Conservation (phyloP, 2,113 vertebrate species). For the Periophthalmus modestus region DNA sequence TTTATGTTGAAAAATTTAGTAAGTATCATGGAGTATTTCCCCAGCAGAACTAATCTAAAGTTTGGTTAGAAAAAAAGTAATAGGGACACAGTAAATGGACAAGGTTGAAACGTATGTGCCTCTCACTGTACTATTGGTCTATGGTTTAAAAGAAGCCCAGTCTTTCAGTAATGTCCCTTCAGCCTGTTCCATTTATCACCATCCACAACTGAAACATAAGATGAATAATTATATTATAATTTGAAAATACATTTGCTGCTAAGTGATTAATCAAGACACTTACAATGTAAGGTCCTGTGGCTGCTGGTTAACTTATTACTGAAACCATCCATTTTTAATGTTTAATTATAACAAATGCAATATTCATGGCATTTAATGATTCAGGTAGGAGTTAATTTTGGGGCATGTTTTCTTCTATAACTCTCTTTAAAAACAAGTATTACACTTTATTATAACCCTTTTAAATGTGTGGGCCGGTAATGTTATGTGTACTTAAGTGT, state of each 20-base stretch:
- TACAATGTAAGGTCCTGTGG: constrained; percentile 54
- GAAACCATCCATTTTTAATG: constrained; percentile 74
- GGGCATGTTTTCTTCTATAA: constrained; percentile 16
- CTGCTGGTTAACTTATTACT: constrained; percentile 71
- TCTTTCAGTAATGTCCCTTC: constrained; percentile 12
- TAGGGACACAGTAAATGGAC: too few species aligned
- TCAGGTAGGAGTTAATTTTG: constrained; percentile 53
- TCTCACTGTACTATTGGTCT: constrained; percentile 25
- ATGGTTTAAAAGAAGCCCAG: constrained; percentile 33
- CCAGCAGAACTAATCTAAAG: background rate
- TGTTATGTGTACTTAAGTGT: background rate
- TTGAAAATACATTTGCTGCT: constrained; percentile 66
- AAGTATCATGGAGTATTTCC: too few species aligned
- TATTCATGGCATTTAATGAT: constrained; percentile 68
- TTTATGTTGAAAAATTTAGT: too few species aligned
- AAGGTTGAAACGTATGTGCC: background rate
- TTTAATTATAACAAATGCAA: constrained; percentile 76
- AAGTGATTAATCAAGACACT: constrained; percentile 70
- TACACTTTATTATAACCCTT: constrained; percentile 7
- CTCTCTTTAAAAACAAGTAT: constrained; percentile 38
- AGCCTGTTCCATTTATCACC: constrained; percentile 25
- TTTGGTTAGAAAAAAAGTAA: background rate
- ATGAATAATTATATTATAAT: constrained; percentile 63
- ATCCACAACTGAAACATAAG: constrained; percentile 38
- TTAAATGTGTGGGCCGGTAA: background rate